Evolutionary conservation across 2,113 vertebrate genomes (phyloP).

Genomic region (Alaudala cheleensis): DNA sequence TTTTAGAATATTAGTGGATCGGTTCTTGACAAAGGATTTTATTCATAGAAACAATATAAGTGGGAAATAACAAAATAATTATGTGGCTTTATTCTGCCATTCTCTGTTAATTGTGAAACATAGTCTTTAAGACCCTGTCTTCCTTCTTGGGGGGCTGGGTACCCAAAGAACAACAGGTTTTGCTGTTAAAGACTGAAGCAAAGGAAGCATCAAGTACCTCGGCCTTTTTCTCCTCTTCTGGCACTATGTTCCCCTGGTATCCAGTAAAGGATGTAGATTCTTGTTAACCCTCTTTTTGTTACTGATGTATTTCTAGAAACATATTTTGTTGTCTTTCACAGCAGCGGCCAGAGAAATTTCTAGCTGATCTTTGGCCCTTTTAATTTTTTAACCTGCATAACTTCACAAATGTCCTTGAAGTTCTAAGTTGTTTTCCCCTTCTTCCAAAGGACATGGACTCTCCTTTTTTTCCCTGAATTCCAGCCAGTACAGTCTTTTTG

Average conservation of each 20-base stretch:
- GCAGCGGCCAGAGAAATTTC: not conserved
- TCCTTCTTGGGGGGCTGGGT: not conserved
- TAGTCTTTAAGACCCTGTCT: not conserved
- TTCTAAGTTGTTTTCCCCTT: not conserved
- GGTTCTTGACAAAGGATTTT: not conserved
- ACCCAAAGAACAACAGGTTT: not conserved
- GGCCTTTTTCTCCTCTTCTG: not conserved
- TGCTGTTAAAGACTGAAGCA: not conserved
- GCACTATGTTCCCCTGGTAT: not conserved
- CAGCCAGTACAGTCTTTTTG: not conserved
- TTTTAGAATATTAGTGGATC: not conserved
- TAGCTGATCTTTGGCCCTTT: not conserved
- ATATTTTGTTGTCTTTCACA: not conserved
- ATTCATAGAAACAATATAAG: not conserved
- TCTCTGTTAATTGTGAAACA: not conserved
- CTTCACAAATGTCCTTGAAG: not conserved
- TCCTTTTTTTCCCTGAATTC: not conserved
- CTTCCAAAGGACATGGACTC: not conserved
- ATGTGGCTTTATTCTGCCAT: not conserved
- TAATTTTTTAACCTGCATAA: not conserved
- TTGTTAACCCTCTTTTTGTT: not conserved
- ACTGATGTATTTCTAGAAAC: not conserved
- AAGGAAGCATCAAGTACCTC: not conserved
- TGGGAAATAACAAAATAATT: not conserved
- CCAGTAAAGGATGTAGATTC: not conserved